Evolutionary conservation across 2,113 vertebrate species (phyloP), one percentile per base, ranked within the genome.

Genomic region (Notiomystis cincta): DNA sequence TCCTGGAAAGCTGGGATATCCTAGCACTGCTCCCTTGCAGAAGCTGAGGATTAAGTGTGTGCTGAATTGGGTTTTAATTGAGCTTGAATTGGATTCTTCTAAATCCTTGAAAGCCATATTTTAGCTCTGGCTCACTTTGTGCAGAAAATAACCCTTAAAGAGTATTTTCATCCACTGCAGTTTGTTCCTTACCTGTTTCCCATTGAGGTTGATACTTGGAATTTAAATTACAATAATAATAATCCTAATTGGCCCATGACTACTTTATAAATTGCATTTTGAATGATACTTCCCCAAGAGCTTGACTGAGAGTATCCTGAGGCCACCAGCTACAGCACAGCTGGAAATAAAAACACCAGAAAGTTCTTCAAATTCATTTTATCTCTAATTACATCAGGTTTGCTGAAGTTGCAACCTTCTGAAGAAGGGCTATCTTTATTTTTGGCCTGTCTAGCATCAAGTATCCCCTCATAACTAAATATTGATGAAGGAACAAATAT

Each of bases 51-150:
- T 87, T 86, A 90, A 90, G 48, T 44, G 4, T 78, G 51, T 62
- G 30, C 82, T 73, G 89, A 87, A 66, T 79, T 95, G 64, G 53
- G 23, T 92, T 93, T 80, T 90, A 96, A 87, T 87, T 92, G 77
- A 92, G 77, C 81, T 82, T 84, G 69, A 95, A 78, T 69, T 81
- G 76, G 82, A 83, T 92, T 95, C 93, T 72, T 60, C 35, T 66
- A 95, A 94, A 48, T 69, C 61, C 83, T 86, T 84, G 53, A 58
- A 71, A 15, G 48, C 75, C n/a, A 38, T 65, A 51, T 70, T 92
- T 88, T 66, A 87, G 30, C 4, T 1, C 44, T 84, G 60, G 24
- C 42, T 91, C 8, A 2, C 57, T 73, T 51, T 64, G 67, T 83
- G 72, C 87, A 67, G 60, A 54, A 73, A 80, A 65, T 86, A 87